Evolutionary conservation across 2,797 vertebrate species (phyloP).

Genomic region (Pseudochirops cupreus): DNA sequence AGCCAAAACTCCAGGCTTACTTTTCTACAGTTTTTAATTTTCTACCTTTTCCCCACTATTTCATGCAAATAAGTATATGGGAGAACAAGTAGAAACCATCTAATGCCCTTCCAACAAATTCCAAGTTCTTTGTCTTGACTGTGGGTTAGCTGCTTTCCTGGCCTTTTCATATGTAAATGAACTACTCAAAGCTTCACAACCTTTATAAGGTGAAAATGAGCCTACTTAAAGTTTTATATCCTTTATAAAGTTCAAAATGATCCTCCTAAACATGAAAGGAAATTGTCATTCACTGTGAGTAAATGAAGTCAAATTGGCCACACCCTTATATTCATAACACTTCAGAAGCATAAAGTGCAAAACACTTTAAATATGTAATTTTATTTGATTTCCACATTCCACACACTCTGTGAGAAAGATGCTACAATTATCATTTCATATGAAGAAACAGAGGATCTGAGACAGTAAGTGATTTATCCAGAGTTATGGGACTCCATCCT

Average conservation of each 20-base stretch:
- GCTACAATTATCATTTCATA: neutral
- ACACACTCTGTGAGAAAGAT: neutral
- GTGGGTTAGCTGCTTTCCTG: neutral
- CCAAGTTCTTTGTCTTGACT: neutral
- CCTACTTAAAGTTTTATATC: neutral
- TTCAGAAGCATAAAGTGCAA: neutral
- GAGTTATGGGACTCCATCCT: neutral
- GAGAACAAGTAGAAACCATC: neutral
- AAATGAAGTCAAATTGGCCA: neutral
- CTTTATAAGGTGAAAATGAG: neutral
- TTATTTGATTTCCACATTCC: neutral
- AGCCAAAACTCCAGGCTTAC: neutral
- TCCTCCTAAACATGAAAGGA: neutral
- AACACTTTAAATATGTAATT: neutral
- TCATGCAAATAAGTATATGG: neutral
- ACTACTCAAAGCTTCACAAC: neutral
- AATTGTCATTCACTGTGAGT: neutral
- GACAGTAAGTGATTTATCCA: neutral
- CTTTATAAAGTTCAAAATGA: neutral
- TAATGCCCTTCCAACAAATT: neutral
- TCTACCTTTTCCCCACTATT: neutral
- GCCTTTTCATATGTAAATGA: neutral
- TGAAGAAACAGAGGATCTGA: neutral
- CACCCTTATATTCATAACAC: neutral
- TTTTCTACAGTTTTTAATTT: neutral